phyloP scores from a whole-genome alignment of 2,888 invertebrate species.

The Conomelus anceps region DNA sequence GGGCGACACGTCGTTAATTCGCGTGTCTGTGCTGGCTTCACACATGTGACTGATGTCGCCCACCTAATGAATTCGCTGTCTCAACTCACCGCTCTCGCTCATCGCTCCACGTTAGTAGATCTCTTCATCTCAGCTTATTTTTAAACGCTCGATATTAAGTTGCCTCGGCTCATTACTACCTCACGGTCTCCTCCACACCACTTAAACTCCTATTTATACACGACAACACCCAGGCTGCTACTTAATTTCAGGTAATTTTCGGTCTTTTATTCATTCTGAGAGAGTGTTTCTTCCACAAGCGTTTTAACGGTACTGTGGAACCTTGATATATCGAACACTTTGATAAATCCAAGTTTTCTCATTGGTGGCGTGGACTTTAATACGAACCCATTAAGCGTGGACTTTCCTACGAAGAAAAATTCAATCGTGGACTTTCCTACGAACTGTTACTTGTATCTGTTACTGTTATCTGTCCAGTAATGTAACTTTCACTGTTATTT shows the following conservation, averaged over 20 bases:
- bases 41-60: neutral
- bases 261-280: neutral
- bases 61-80: neutral
- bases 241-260: neutral
- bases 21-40: neutral
- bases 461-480: too few species aligned
- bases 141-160: neutral
- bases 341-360: too few species aligned
- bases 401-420: too few species aligned
- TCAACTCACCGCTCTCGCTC: neutral
- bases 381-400: too few species aligned
- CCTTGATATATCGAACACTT: too few species aligned
- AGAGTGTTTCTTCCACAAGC: neutral
- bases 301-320: neutral
- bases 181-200: neutral
- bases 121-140: neutral
- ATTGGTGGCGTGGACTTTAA: too few species aligned
- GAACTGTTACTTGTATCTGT: too few species aligned
- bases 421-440: too few species aligned
- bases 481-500: too few species aligned
- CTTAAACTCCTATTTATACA: neutral
- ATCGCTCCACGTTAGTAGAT: too few species aligned
- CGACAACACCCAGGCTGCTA: neutral
- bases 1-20: neutral
- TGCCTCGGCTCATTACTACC: neutral